Conservation (phyloP, 2,888 invertebrate species). For the Clanis bilineata region DNA sequence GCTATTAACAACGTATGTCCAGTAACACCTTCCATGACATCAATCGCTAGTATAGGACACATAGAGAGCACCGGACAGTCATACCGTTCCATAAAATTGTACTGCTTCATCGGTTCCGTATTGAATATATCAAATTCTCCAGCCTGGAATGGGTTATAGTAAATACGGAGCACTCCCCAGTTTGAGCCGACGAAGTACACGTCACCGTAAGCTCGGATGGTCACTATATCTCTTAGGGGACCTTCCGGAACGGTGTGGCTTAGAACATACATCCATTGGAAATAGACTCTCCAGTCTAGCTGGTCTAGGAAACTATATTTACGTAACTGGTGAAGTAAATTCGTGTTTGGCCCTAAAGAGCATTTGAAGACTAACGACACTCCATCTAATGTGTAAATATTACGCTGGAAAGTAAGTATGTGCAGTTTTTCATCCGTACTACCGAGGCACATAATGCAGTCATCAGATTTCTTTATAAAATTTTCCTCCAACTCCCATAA, state of each 20-base stretch:
- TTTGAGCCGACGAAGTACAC: conserved; percentile 61
- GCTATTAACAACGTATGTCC: conserved; percentile 62
- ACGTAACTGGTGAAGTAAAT: conserved; percentile 42
- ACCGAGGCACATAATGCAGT: conserved; percentile 51
- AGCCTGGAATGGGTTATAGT: conserved; percentile 49
- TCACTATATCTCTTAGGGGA: conserved; percentile 50
- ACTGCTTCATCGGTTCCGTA: conserved; percentile 53
- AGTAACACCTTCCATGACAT: conserved; percentile 53
- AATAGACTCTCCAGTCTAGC: conserved; percentile 59
- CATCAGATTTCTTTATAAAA: conserved; percentile 32
- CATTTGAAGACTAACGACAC: conserved; percentile 33
- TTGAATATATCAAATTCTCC: conserved; percentile 57
- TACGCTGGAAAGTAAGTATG: conserved; percentile 48
- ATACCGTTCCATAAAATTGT: conserved; percentile 55
- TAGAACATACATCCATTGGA: conserved; percentile 55
- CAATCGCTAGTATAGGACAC: conserved; percentile 60
- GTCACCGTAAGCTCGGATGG: conserved; percentile 56
- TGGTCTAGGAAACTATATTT: conserved; percentile 57
- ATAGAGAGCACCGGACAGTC: conserved; percentile 56
- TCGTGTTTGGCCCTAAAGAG: conserved; percentile 36
- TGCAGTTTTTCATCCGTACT: conserved; percentile 39
- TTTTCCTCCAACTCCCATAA: conserved; percentile 26
- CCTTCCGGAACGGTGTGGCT: conserved; percentile 50
- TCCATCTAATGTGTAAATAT: conserved; percentile 43
- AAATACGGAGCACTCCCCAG: conserved; percentile 59